Conservation (phyloP, 2,888 invertebrate genomes). For the Cylindroiulus punctatus region DNA sequence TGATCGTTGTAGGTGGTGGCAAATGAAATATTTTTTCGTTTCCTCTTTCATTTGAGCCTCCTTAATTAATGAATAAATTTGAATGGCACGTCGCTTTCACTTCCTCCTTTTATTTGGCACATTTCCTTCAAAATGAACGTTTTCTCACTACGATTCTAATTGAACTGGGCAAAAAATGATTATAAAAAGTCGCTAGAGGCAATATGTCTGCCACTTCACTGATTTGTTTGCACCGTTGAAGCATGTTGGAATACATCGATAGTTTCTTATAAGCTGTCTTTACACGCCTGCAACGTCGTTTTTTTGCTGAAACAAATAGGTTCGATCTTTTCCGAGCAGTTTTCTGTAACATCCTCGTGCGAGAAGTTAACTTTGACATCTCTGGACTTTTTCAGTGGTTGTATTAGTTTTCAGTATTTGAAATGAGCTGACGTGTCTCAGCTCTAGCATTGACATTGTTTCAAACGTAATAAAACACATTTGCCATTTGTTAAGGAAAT, state of each 20-base stretch:
- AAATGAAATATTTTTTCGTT: not conserved
- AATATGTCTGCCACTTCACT: not conserved
- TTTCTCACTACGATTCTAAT: slow-evolving; percentile 5
- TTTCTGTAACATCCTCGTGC: not conserved
- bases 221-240: not conserved
- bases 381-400: not conserved
- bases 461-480: not conserved
- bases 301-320: not conserved
- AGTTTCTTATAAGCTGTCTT: not conserved
- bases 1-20: not conserved
- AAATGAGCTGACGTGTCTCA: not conserved
- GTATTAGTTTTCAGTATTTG: not conserved
- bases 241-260: not conserved
- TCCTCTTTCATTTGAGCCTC: not conserved
- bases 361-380: not conserved
- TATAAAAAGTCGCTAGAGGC: not conserved
- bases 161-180: slow-evolving; percentile 6
- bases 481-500: too few relatives aligned
- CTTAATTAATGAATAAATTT: slow-evolving; percentile 34
- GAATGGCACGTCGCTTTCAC: not conserved
- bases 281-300: not conserved
- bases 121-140: not conserved
- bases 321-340: not conserved
- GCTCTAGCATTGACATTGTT: not conserved
- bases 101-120: not conserved